Conservation (phyloP, 53 echinoderm and acorn worm genomes). For the Holothuria leucospilota region DNA sequence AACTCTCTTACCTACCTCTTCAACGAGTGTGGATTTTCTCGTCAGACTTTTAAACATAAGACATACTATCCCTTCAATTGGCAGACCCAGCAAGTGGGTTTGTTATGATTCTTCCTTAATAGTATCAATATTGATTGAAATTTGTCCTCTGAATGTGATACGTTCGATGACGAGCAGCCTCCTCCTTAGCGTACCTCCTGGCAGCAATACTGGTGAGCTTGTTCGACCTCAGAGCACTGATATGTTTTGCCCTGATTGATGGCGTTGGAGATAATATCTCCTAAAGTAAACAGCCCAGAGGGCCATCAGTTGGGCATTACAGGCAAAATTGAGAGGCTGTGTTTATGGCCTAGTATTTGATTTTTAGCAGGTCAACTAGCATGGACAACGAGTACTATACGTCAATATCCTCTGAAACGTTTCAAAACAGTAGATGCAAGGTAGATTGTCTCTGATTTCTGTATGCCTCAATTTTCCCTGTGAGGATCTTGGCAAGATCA, state of each 20-base stretch:
- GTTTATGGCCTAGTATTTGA: slow-evolving; percentile 37
- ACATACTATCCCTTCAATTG: too few species aligned
- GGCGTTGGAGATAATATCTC: slow-evolving; percentile 17
- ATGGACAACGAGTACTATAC: not conserved
- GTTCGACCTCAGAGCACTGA: too few species aligned
- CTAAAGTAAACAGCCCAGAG: slow-evolving; percentile 15
- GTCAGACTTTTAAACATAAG: too few species aligned
- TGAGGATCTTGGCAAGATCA: not conserved
- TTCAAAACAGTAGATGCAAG: slow-evolving; percentile 25
- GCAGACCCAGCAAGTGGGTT: too few species aligned
- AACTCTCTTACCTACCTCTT: too few species aligned
- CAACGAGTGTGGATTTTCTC: too few species aligned
- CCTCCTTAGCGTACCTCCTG: too few species aligned
- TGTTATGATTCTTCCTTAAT: too few species aligned
- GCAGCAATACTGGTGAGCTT: too few species aligned
- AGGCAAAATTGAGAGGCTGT: not conserved
- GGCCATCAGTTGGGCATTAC: slow-evolving; percentile 10
- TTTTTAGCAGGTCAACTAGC: slow-evolving; percentile 26
- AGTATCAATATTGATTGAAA: too few species aligned
- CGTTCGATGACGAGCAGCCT: too few species aligned
- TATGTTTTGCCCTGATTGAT: slow-evolving; percentile 26
- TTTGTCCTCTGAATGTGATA: too few species aligned
- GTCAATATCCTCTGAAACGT: not conserved
- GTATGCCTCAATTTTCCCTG: not conserved
- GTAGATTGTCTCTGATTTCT: slow-evolving; percentile 30